These are phyloP conservation scores for Rhinogobius similis DNA, from an alignment of 2,113 vertebrate species.

Conservation along the genomic window DNA sequence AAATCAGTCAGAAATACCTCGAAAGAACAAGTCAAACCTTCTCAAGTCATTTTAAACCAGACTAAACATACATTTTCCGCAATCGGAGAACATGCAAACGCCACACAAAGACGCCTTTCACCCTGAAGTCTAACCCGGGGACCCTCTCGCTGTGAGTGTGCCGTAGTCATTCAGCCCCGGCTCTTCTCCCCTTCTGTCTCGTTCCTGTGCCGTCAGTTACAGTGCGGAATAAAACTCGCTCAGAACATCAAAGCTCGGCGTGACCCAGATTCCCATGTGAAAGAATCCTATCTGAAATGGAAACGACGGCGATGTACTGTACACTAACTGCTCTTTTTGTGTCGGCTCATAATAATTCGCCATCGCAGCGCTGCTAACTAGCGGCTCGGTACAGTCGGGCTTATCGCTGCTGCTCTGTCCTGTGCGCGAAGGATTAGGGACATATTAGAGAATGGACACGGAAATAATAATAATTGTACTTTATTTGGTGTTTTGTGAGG, in stretches of 20 bases:
- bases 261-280: conserved; percentile 71
- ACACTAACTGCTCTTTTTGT: conserved; percentile 48
- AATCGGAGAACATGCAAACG: too few species aligned
- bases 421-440: conserved; percentile 36
- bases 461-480: not conserved
- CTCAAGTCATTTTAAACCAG: too few species aligned
- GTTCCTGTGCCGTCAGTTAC: conserved; percentile 64
- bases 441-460: not conserved
- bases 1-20: too few species aligned
- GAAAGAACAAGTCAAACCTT: too few species aligned
- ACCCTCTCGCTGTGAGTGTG: too few species aligned
- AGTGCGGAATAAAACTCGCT: conserved; percentile 31
- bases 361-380: too few species aligned
- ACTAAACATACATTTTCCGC: too few species aligned
- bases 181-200: too few species aligned
- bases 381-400: not conserved
- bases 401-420: conserved; percentile 18
- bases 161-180: too few species aligned
- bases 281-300: conserved; percentile 65
- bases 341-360: conserved; percentile 53
- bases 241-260: conserved; percentile 74
- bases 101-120: too few species aligned
- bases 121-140: too few species aligned
- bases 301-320: conserved; percentile 47
- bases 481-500: not conserved